A percentile compares a stretch with the other conserved stretches of the same genome.
Conservation (phyloP, 2,113 vertebrate genomes). For the Andinoacara biseriatus region DNA sequence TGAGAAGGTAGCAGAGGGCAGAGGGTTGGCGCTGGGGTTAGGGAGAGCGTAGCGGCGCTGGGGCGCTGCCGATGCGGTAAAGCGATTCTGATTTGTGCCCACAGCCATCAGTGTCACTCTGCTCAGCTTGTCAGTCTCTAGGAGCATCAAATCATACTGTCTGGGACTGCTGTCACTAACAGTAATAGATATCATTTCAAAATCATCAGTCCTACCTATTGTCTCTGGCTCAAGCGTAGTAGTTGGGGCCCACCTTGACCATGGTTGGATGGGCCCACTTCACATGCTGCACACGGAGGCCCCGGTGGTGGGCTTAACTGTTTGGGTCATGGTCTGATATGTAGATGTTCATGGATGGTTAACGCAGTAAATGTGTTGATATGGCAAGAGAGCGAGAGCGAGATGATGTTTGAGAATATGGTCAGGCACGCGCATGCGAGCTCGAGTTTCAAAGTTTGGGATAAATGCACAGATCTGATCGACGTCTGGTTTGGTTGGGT, state of each 20-base stretch:
- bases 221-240: slow-evolving; percentile 69
- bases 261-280: slow-evolving; percentile 61
- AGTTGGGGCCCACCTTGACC: slow-evolving; percentile 72
- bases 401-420: slow-evolving; percentile 43
- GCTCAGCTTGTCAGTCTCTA: slow-evolving; percentile 82
- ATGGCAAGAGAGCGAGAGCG: slow-evolving; percentile 39
- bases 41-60: slow-evolving; percentile 50
- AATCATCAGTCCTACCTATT: slow-evolving; percentile 71
- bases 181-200: slow-evolving; percentile 94
- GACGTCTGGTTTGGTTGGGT: slow-evolving; percentile 20
- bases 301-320: slow-evolving; percentile 74
- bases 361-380: slow-evolving; percentile 67
- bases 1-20: slow-evolving; percentile 36
- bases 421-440: slow-evolving; percentile 41
- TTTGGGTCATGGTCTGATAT: slow-evolving; percentile 72
- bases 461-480: slow-evolving; percentile 29
- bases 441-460: slow-evolving; percentile 30
- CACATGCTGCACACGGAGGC: slow-evolving; percentile 46
- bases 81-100: slow-evolving; percentile 90
- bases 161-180: slow-evolving; percentile 87
- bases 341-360: slow-evolving; percentile 73
- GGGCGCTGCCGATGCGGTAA: slow-evolving; percentile 80
- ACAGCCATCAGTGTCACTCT: slow-evolving; percentile 88
- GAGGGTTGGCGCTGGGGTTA: slow-evolving; percentile 56
- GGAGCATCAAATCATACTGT: slow-evolving; percentile 82